Evolutionary conservation across 2,888 invertebrate genomes (phyloP).

Genomic region (Dasypogon diadema): DNA sequence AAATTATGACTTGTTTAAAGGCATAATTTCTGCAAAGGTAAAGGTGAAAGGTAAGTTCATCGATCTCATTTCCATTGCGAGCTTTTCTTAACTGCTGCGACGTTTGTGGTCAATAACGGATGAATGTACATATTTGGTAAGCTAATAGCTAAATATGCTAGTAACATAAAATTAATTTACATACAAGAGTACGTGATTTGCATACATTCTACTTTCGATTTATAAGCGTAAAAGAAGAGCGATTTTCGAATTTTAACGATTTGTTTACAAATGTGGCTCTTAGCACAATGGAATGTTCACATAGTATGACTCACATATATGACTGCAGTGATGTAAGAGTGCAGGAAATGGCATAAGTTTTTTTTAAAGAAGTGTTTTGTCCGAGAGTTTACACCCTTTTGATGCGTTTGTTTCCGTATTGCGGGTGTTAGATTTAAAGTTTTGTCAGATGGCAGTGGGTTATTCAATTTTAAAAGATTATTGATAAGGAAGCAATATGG

Average conservation of each 20-base stretch:
- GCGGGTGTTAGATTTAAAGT: too few species aligned
- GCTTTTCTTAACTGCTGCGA: neutral
- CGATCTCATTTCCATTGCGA: conserved; percentile 28
- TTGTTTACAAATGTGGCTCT: too few species aligned
- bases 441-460: too few species aligned
- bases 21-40: conserved; percentile 35
- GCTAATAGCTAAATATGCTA: neutral
- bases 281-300: too few species aligned
- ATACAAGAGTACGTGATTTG: neutral
- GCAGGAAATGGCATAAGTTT: too few species aligned
- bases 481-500: too few species aligned
- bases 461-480: too few species aligned
- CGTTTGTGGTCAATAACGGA: neutral
- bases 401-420: too few species aligned
- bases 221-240: neutral
- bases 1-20: conserved; percentile 26
- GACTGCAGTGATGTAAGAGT: too few species aligned
- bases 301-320: too few species aligned
- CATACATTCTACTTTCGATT: neutral
- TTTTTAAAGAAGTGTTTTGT: too few species aligned
- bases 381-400: too few species aligned
- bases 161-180: neutral
- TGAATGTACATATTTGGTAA: neutral
- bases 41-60: conserved; percentile 46
- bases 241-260: neutral